A percentile compares a stretch with the other conserved stretches of the same genome.
Evolutionary conservation across 2,888 invertebrate species (phyloP).

Genomic region (Tachystola acroxantha): DNA sequence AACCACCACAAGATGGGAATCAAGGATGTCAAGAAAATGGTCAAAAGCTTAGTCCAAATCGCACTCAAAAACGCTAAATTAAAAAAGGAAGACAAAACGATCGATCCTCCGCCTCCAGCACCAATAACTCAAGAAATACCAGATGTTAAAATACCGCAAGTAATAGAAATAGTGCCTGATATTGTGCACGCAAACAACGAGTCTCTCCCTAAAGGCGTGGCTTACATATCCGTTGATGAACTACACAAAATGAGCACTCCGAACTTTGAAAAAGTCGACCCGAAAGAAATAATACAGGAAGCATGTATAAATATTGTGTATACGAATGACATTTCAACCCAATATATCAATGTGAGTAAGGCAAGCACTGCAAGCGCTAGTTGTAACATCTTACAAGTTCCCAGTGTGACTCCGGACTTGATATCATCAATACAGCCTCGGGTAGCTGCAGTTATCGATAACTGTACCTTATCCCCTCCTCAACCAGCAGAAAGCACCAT

Average conservation of each 20-base stretch:
- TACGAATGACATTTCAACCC: conserved; percentile 54
- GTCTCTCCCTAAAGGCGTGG: conserved; percentile 57
- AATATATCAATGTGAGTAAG: conserved; percentile 54
- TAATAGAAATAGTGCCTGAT: conserved; percentile 69
- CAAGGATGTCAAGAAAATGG: conserved; percentile 78
- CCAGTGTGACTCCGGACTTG: conserved; percentile 60
- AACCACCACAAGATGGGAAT: conserved; percentile 83
- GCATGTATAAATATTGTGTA: conserved; percentile 72
- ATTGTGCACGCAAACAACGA: conserved; percentile 40
- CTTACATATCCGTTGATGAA: conserved; percentile 67
- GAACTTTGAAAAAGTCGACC: conserved; percentile 67
- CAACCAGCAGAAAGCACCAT: conserved; percentile 20
- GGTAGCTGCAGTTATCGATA: conserved; percentile 24
- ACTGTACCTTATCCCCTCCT: conserved; percentile 24
- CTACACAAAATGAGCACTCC: conserved; percentile 67
- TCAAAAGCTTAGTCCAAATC: conserved; percentile 73
- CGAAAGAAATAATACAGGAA: conserved; percentile 69
- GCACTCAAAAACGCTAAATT: conserved; percentile 62
- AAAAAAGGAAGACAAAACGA: conserved; percentile 49
- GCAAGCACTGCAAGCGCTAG: conserved; percentile 30
- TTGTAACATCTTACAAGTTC: conserved; percentile 52
- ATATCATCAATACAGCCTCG: conserved; percentile 60
- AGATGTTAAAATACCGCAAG: conserved; percentile 61
- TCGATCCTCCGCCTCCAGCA: conserved; percentile 21
- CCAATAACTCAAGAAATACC: conserved; percentile 31